phyloP scores from a whole-genome alignment of 2,797 vertebrate genomes.

The Peromyscus nudipes region DNA sequence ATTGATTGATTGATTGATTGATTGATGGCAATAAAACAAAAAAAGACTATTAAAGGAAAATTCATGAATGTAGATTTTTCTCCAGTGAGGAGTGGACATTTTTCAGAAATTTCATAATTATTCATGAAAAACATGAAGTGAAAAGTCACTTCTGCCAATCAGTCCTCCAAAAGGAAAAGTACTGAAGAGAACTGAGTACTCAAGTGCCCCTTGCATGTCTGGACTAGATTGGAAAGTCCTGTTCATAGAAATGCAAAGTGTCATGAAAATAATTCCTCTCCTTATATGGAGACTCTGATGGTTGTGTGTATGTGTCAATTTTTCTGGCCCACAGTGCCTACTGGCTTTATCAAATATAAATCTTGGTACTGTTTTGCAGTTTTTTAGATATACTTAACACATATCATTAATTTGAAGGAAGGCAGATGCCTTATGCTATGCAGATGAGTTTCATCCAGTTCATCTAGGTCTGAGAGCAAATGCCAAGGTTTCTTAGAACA shows the following conservation, averaged over 20 bases:
- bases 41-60: neutral
- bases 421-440: neutral
- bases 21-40: neutral
- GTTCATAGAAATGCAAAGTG: neutral
- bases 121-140: neutral
- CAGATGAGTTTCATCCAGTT: neutral
- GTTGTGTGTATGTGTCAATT: neutral
- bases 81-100: neutral
- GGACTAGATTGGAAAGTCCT: neutral
- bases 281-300: neutral
- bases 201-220: neutral
- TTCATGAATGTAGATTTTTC: neutral
- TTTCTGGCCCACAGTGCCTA: neutral
- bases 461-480: neutral
- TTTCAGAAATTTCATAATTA: neutral
- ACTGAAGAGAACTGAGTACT: neutral
- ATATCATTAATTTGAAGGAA: neutral
- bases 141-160: neutral
- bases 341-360: neutral
- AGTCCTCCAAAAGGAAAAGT: conserved; percentile 5
- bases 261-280: too few species aligned
- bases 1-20: neutral
- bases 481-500: neutral
- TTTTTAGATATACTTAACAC: neutral
- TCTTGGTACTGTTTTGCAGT: neutral